These are phyloP conservation scores for Pheosia gnoma DNA, from an alignment of 2,888 invertebrate species.

Conservation along the genomic window DNA sequence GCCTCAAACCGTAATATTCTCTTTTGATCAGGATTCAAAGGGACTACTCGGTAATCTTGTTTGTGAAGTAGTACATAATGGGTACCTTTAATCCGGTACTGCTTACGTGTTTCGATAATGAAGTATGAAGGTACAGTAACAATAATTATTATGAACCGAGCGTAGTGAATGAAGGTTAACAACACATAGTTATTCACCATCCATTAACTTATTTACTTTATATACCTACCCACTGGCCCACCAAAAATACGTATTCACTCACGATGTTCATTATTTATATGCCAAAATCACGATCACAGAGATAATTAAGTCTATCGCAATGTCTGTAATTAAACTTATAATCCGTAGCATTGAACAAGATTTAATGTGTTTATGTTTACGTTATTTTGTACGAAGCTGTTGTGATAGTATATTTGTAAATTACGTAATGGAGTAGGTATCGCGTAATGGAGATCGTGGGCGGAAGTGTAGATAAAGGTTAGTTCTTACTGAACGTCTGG, in stretches of 20 bases:
- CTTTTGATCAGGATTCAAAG: no score
- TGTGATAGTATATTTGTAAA: background rate
- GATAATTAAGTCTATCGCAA: conserved; percentile 26
- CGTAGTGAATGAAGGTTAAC: conserved; percentile 31
- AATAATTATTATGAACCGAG: conserved; percentile 12
- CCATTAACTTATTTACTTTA: conserved; percentile 17
- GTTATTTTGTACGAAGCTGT: conserved; percentile 2
- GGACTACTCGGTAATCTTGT: no score
- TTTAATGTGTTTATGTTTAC: conserved; percentile 8
- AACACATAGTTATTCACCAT: conserved; percentile 16
- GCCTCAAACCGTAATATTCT: no score
- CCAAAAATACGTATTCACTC: conserved; percentile 22
- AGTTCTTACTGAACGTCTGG: background rate
- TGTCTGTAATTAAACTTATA: conserved; percentile 11
- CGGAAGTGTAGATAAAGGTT: conserved; percentile 3
- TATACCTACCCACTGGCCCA: conserved; percentile 5
- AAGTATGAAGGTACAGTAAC: background rate
- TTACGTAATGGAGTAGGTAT: background rate
- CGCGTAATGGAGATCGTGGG: background rate
- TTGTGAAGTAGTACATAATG: background rate
- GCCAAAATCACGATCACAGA: conserved; percentile 24
- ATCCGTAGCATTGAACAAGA: conserved; percentile 27
- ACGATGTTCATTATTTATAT: conserved; percentile 25
- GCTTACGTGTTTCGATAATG: background rate
- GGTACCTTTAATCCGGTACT: background rate